These are phyloP conservation scores for Oophaga pumilio DNA, from an alignment of 2,113 vertebrate species.

Conservation along the genomic window DNA sequence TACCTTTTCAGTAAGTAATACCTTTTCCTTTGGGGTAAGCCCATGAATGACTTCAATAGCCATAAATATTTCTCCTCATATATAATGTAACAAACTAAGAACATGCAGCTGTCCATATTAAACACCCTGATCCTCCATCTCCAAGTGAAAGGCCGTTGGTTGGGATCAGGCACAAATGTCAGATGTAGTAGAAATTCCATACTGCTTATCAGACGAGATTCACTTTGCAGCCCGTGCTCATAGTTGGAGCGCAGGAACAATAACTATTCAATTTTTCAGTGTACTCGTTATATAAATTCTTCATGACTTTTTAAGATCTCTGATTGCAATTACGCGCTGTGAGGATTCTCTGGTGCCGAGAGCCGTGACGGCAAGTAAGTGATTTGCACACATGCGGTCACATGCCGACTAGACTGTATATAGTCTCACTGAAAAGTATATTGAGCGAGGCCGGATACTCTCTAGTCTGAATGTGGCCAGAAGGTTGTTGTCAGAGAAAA, in stretches of 20 bases:
- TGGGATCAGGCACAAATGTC: not conserved
- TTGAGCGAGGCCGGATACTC: no score
- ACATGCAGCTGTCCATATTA: slow-evolving; percentile 46
- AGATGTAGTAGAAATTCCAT: not conserved
- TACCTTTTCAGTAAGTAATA: slow-evolving; percentile 22
- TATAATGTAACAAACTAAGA: slow-evolving; percentile 31
- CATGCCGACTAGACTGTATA: no score
- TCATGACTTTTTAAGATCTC: no score
- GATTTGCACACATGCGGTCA: no score
- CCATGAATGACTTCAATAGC: slow-evolving; percentile 27
- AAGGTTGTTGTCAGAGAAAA: no score
- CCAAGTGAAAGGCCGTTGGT: not conserved
- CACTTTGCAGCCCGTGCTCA: not conserved
- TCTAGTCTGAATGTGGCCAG: no score
- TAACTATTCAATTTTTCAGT: no score
- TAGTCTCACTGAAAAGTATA: no score
- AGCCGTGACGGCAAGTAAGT: no score
- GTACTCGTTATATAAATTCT: no score
- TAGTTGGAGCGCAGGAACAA: not conserved
- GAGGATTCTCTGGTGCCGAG: no score
- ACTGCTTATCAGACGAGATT: not conserved
- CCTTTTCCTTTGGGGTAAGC: slow-evolving; percentile 36
- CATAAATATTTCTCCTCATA: slow-evolving; percentile 27
- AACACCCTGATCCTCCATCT: not conserved
- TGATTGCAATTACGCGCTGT: no score